phyloP scores from a whole-genome alignment of 2,888 invertebrate species.

The Calameuta idolon region DNA sequence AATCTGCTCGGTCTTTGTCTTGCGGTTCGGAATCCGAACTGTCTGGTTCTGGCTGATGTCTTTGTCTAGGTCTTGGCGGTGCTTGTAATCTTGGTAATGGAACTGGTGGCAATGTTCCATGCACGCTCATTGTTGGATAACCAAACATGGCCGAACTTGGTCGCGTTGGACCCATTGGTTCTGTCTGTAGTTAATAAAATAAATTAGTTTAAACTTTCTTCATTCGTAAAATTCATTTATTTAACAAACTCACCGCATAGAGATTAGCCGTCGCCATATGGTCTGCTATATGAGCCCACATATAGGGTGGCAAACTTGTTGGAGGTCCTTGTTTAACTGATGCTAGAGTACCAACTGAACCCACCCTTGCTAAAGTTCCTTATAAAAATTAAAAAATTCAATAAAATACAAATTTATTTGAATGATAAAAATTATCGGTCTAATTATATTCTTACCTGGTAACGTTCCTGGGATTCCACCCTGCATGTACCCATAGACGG shows the following conservation, averaged over 20 bases:
- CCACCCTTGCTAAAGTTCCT: constrained; percentile 59
- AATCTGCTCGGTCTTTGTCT: constrained; percentile 81
- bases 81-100: constrained; percentile 75
- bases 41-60: constrained; percentile 58
- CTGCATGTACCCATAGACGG: constrained; percentile 89
- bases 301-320: constrained; percentile 74
- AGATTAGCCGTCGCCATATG: constrained; percentile 89
- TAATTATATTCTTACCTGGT: constrained; percentile 45
- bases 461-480: constrained; percentile 65
- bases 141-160: constrained; percentile 88
- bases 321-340: constrained; percentile 64
- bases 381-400: background rate
- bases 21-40: constrained; percentile 65
- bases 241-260: constrained; percentile 76
- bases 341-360: constrained; percentile 61
- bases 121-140: constrained; percentile 75
- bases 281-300: constrained; percentile 91
- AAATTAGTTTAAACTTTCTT: background rate
- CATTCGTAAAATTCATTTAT: background rate
- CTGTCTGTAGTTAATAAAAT: constrained; percentile 72
- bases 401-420: background rate
- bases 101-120: constrained; percentile 76
- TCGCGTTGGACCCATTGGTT: constrained; percentile 78
- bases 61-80: constrained; percentile 58
- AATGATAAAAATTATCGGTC: background rate